phyloP scores from a whole-genome alignment of 2,888 invertebrate genomes.

The Ethmia dodecea region DNA sequence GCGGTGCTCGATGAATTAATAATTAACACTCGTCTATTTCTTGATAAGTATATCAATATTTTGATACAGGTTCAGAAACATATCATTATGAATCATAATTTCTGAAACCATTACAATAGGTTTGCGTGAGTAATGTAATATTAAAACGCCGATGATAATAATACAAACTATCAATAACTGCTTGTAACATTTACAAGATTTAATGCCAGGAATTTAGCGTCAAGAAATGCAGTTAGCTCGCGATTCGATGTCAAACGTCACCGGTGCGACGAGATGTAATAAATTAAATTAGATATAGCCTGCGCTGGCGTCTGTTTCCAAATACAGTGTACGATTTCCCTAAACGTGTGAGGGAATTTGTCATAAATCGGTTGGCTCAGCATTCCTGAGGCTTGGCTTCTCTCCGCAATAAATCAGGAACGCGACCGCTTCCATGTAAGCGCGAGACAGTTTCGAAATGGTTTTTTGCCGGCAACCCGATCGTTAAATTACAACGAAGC shows the following conservation, averaged over 20 bases:
- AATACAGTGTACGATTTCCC: constrained; percentile 30
- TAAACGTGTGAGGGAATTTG: constrained; percentile 35
- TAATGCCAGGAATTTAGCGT: constrained; percentile 31
- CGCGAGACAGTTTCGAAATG: constrained; percentile 22
- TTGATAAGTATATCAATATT: no score
- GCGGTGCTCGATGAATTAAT: no score
- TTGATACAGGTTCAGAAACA: no score
- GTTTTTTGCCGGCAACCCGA: constrained; percentile 28
- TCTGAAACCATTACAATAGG: no score
- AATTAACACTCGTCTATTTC: no score
- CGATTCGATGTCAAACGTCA: constrained; percentile 29
- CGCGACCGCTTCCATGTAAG: constrained; percentile 21
- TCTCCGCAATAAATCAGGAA: constrained; percentile 26
- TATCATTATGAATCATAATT: no score
- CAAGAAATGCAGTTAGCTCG: constrained; percentile 21
- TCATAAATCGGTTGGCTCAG: constrained; percentile 26
- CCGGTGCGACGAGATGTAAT: constrained; percentile 25
- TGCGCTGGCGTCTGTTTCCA: constrained; percentile 23
- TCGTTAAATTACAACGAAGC: constrained; percentile 15
- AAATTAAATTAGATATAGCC: constrained; percentile 28
- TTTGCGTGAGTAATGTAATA: no score
- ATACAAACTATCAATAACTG: no score
- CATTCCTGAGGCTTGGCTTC: constrained; percentile 19
- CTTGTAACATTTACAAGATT: constrained; percentile 24
- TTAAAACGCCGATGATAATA: no score